phyloP scores from a whole-genome alignment of 2,113 vertebrate species.

The Toxostoma redivivum region DNA sequence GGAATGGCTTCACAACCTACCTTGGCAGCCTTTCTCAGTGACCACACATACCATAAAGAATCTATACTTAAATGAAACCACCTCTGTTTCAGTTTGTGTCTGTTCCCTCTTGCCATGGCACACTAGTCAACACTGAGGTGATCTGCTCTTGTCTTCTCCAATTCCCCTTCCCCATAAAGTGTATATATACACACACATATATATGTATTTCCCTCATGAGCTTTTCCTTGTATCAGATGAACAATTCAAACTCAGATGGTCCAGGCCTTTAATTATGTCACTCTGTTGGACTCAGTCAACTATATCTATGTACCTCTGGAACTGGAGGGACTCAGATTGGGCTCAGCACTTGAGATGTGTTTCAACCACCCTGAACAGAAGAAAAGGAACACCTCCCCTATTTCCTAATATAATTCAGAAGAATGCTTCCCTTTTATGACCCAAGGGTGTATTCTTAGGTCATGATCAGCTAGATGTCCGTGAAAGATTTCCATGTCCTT shows the following conservation, averaged over 20 bases:
- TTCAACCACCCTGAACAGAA: not conserved
- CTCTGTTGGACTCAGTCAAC: not conserved
- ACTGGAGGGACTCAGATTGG: not conserved
- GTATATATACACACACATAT: too few relatives aligned
- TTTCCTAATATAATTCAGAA: not conserved
- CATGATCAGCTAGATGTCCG: not conserved
- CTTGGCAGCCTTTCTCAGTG: not conserved
- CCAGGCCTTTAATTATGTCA: not conserved
- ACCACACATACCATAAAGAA: not conserved
- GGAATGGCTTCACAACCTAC: not conserved
- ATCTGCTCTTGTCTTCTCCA: not conserved
- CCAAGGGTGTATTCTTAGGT: not conserved
- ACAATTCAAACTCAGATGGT: not conserved
- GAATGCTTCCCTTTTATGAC: not conserved
- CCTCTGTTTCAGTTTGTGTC: not conserved
- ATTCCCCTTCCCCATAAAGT: not conserved
- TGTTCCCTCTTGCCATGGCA: not conserved
- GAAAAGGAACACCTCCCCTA: not conserved
- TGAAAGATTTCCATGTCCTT: not conserved
- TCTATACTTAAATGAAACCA: not conserved
- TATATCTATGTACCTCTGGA: not conserved
- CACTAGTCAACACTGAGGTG: not conserved
- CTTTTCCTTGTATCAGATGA: not conserved
- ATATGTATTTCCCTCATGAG: not conserved
- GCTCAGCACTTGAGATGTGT: not conserved